These are phyloP conservation scores for Picus viridis DNA, from an alignment of 2,797 vertebrate genomes.

Conservation along the genomic window DNA sequence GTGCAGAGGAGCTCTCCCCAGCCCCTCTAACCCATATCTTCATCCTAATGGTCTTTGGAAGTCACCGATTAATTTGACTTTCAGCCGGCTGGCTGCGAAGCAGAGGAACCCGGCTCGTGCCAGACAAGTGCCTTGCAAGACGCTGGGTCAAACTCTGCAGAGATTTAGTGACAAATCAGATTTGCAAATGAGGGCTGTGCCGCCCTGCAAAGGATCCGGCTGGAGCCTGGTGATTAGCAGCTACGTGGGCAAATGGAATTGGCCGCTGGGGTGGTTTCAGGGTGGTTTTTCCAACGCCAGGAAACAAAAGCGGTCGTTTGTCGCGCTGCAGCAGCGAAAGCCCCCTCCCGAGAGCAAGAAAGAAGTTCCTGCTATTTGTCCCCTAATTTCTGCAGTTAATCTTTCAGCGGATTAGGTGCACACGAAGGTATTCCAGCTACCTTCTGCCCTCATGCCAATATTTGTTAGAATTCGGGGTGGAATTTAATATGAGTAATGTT, in stretches of 20 bases:
- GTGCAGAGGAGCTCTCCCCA: slow-evolving; percentile 46
- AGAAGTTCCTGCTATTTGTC: neutral
- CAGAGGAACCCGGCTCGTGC: neutral
- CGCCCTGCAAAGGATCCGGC: slow-evolving; percentile 15
- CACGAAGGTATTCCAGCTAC: slow-evolving; percentile 51
- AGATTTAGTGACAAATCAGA: slow-evolving; percentile 68
- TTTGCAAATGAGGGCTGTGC: slow-evolving; percentile 49
- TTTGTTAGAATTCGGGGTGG: slow-evolving; percentile 53
- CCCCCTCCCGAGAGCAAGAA: neutral
- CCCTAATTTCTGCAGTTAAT: slow-evolving; percentile 20
- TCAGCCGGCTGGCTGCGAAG: slow-evolving; percentile 46
- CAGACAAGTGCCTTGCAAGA: slow-evolving; percentile 44
- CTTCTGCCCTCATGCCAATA: neutral
- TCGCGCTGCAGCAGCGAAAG: neutral
- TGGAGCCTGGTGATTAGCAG: slow-evolving; percentile 22
- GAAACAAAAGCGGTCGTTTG: neutral
- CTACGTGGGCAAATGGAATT: neutral
- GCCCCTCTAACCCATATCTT: slow-evolving; percentile 42
- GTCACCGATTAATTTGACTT: slow-evolving; percentile 70
- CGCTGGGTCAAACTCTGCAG: slow-evolving; percentile 22
- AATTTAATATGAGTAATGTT: slow-evolving; percentile 82
- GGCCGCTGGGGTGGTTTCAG: neutral
- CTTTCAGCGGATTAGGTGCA: neutral
- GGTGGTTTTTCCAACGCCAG: neutral
- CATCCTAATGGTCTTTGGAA: slow-evolving; percentile 60